These are phyloP conservation scores for Alitta virens DNA, from an alignment of 2,888 invertebrate species.

Conservation along the genomic window DNA sequence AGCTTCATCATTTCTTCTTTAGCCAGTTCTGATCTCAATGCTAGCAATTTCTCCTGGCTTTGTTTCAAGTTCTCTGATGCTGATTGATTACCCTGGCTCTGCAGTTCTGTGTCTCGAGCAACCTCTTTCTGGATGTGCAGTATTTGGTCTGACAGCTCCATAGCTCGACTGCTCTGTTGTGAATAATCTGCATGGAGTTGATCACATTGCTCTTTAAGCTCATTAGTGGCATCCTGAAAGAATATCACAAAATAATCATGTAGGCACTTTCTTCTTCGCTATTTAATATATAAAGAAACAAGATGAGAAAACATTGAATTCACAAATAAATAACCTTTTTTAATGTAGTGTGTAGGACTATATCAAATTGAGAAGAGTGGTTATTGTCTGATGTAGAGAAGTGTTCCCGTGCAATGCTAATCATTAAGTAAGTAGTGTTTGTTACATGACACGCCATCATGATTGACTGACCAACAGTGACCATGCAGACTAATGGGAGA, in stretches of 20 bases:
- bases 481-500: no score
- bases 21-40: constrained; percentile 3
- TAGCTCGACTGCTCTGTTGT: constrained; percentile 33
- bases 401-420: no score
- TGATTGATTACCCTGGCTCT: constrained; percentile 30
- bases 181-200: constrained; percentile 43
- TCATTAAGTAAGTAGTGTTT: no score
- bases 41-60: constrained; percentile 1
- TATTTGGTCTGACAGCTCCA: constrained; percentile 34
- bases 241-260: background rate
- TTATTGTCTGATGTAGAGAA: no score
- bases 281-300: background rate
- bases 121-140: constrained; percentile 35
- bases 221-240: constrained; percentile 20
- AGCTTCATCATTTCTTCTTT: constrained; percentile 8
- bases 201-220: constrained; percentile 39
- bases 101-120: constrained; percentile 30
- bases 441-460: no score
- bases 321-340: background rate
- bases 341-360: no score
- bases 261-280: background rate
- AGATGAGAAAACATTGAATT: background rate
- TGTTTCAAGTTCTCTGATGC: constrained; percentile 12
- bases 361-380: no score
- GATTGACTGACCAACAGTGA: no score